Evolutionary conservation across 2,113 vertebrate species (phyloP).

Genomic region (Tragulus kanchil): DNA sequence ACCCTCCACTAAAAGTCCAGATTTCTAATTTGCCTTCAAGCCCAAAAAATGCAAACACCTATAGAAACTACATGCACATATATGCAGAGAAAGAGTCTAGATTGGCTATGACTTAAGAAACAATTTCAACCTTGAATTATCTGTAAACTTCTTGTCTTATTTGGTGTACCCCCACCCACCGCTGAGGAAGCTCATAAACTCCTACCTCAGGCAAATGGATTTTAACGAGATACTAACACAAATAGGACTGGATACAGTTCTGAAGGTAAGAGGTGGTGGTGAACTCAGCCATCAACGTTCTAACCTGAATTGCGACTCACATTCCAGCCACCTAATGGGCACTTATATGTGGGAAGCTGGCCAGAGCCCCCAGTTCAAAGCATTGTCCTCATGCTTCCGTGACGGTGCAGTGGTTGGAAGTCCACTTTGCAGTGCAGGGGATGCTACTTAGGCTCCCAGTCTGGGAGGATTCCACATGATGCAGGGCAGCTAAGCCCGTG

Average conservation of each 20-base stretch:
- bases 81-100: neutral
- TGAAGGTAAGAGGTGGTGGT: neutral
- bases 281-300: neutral
- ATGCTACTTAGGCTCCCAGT: neutral
- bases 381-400: neutral
- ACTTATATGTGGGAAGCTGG: neutral
- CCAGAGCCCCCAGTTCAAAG: neutral
- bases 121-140: neutral
- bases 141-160: neutral
- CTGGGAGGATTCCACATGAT: neutral
- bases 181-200: neutral
- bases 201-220: neutral
- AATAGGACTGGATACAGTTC: neutral
- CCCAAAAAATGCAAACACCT: no score
- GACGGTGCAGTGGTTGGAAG: neutral
- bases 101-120: constrained; percentile 5
- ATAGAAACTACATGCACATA: neutral
- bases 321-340: neutral
- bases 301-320: neutral
- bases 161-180: neutral
- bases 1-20: no score
- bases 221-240: neutral
- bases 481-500: neutral
- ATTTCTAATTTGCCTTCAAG: no score
- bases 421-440: fast-evolving